Conservation (phyloP, 2,797 vertebrate genomes). For the Aratinga solstitialis region DNA sequence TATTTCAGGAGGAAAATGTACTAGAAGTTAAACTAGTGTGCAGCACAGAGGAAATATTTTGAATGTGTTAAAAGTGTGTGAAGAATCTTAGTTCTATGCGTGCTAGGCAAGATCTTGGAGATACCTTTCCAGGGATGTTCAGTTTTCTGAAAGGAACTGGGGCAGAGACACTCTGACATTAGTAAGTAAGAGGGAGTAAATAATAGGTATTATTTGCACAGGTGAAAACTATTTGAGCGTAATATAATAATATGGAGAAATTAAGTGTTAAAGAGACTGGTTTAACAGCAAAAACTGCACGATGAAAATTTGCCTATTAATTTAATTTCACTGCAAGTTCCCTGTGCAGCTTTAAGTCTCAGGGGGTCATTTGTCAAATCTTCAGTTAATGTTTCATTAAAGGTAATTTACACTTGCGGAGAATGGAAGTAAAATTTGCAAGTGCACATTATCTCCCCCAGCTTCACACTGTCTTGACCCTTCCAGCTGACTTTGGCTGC, state of each 20-base stretch:
- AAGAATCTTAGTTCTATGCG: background rate
- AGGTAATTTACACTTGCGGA: conserved; percentile 54
- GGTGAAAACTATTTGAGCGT: background rate
- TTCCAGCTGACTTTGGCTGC: conserved; percentile 14
- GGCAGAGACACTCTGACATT: background rate
- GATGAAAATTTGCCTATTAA: conserved; percentile 42
- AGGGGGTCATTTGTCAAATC: conserved; percentile 56
- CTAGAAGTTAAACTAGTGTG: background rate
- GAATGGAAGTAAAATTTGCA: conserved; percentile 49
- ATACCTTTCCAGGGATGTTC: background rate
- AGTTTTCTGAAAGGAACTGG: background rate
- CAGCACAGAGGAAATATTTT: background rate
- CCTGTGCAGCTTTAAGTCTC: conserved; percentile 45
- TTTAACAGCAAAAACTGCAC: conserved; percentile 16
- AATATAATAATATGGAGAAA: background rate
- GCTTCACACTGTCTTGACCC: conserved; percentile 38
- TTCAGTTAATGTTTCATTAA: conserved; percentile 55
- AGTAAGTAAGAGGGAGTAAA: background rate
- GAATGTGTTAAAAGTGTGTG: background rate
- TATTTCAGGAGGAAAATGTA: background rate
- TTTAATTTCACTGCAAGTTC: conserved; percentile 48
- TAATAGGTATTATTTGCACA: background rate
- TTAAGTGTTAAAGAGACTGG: background rate
- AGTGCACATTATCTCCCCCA: background rate
- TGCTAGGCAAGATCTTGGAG: background rate